Conservation (phyloP, 2,888 invertebrate species). For the Andrena flavipes region DNA sequence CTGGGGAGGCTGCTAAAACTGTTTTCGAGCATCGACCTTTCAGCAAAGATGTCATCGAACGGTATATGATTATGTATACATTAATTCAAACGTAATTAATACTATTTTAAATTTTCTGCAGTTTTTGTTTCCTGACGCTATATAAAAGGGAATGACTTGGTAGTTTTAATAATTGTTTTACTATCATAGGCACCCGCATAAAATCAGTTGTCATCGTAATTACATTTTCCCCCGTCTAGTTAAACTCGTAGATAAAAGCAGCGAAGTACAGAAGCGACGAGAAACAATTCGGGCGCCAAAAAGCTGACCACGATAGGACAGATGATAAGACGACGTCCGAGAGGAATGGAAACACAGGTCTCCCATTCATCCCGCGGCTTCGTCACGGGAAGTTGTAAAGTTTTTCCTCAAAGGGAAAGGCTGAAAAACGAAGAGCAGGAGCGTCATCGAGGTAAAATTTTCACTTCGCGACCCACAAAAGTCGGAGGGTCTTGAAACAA, state of each 20-base stretch:
- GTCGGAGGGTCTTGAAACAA: slow-evolving; percentile 21
- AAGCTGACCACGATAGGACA: neutral
- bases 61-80: no score
- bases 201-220: no score
- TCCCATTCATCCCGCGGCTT: slow-evolving; percentile 28
- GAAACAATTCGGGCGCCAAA: slow-evolving; percentile 4
- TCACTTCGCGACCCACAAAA: slow-evolving; percentile 25
- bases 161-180: no score
- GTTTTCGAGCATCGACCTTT: slow-evolving; percentile 25
- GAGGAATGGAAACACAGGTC: slow-evolving; percentile 1
- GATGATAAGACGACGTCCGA: slow-evolving; percentile 30
- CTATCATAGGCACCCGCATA: no score
- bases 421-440: neutral
- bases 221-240: no score
- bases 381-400: slow-evolving; percentile 35
- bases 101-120: no score
- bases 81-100: no score
- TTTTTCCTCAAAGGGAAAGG: slow-evolving; percentile 21
- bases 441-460: slow-evolving; percentile 25
- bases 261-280: neutral
- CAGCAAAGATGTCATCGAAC: slow-evolving; percentile 29
- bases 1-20: slow-evolving; percentile 27
- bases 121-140: no score
- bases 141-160: no score
- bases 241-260: neutral